These are phyloP conservation scores for Drosophila lacertosa DNA, from an alignment of 1,140 invertebrate genomes.

Conservation along the genomic window DNA sequence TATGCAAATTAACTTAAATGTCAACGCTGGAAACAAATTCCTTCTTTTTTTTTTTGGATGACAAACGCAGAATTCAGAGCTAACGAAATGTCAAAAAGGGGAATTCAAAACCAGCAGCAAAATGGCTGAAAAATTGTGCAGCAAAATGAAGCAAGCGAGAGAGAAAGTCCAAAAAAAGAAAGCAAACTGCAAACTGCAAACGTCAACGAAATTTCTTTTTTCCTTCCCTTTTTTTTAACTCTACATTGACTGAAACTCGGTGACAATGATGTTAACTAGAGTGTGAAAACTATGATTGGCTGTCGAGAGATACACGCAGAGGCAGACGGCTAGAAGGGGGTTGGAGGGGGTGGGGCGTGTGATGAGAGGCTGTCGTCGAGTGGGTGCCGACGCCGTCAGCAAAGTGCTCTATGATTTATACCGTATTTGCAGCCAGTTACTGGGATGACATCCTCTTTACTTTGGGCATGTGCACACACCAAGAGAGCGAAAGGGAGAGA, in stretches of 20 bases:
- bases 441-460: constrained; percentile 15
- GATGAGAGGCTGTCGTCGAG: constrained; percentile 10
- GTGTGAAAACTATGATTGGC: constrained; percentile 82
- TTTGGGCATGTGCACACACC: not conserved
- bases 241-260: constrained; percentile 64
- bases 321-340: not conserved
- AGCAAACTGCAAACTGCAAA: constrained; percentile 65
- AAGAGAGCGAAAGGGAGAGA: not conserved
- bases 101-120: constrained; percentile 28
- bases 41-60: constrained; percentile 38
- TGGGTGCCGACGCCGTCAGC: constrained; percentile 16
- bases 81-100: constrained; percentile 47
- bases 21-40: constrained; percentile 62
- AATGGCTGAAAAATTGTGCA: constrained; percentile 67
- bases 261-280: constrained; percentile 82
- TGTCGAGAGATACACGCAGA: constrained; percentile 50
- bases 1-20: constrained; percentile 79
- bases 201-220: constrained; percentile 60
- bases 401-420: constrained; percentile 52
- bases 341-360: not conserved
- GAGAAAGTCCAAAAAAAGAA: not conserved
- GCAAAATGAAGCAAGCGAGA: constrained; percentile 22
- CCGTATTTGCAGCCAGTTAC: constrained; percentile 24
- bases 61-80: constrained; percentile 58
- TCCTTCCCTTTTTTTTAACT: constrained; percentile 27